Conservation (phyloP, 2,888 invertebrate genomes). For the Urechis unicinctus region DNA sequence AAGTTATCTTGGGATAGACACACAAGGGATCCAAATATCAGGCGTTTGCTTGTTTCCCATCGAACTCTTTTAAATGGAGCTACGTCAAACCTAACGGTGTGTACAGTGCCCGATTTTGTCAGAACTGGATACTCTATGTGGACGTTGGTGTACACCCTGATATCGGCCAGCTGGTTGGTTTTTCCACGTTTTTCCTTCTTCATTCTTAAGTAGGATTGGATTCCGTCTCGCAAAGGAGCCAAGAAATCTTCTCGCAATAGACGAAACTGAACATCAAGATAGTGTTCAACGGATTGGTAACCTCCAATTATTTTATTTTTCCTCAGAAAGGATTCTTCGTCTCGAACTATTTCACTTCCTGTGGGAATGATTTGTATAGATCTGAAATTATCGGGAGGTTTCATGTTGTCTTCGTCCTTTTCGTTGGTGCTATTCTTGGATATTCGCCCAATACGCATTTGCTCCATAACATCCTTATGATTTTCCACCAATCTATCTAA, state of each 20-base stretch:
- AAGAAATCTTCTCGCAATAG: constrained; percentile 72
- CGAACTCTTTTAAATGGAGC: constrained; percentile 11
- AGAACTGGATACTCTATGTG: too few species aligned
- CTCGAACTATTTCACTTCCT: too few species aligned
- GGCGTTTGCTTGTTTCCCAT: constrained; percentile 55
- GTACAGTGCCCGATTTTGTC: constrained; percentile 22
- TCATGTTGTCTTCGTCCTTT: too few species aligned
- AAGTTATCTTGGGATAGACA: constrained; percentile 66
- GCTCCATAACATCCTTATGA: too few species aligned
- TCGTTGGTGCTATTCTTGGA: too few species aligned
- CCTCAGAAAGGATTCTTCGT: constrained; percentile 51
- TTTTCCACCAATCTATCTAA: too few species aligned
- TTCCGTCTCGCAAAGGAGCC: constrained; percentile 63
- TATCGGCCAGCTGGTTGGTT: too few species aligned
- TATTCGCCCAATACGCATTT: too few species aligned
- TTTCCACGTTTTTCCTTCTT: constrained; percentile 3
- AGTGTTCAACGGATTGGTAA: constrained; percentile 62
- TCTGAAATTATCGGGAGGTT: too few species aligned
- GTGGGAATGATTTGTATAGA: too few species aligned
- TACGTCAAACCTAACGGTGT: constrained; percentile 13
- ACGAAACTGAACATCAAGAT: constrained; percentile 71
- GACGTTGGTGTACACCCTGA: too few species aligned
- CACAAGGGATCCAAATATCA: constrained; percentile 66
- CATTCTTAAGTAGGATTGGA: constrained; percentile 37
- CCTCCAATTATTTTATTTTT: constrained; percentile 60